Percentiles rank a stretch among this genome's conserved stretches.
phyloP scores from a whole-genome alignment of 2,113 vertebrate genomes.

The Menidia beryllina region DNA sequence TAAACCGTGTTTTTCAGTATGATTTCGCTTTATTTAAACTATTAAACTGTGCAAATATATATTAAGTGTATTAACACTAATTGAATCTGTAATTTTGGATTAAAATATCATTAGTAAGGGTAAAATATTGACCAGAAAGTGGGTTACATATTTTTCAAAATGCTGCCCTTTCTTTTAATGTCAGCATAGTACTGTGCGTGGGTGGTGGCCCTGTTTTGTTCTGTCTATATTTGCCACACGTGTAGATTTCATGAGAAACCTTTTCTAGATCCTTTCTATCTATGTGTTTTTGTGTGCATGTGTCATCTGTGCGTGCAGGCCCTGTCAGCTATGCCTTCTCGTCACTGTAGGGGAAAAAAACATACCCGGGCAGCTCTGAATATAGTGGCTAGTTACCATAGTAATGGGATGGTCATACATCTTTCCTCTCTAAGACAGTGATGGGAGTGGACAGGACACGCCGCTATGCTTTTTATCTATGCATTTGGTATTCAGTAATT shows the following conservation, averaged over 20 bases:
- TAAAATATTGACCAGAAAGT: conserved; percentile 18
- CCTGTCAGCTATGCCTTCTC: conserved; percentile 79
- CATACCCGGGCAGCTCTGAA: conserved; percentile 76
- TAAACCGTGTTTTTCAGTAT: conserved; percentile 1
- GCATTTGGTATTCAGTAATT: conserved; percentile 74
- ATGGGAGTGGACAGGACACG: conserved; percentile 78
- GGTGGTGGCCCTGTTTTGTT: conserved; percentile 24
- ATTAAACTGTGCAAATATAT: neutral
- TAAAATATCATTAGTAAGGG: too few relatives aligned
- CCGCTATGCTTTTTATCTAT: conserved; percentile 75
- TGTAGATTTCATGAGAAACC: conserved; percentile 49
- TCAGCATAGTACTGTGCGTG: conserved; percentile 33
- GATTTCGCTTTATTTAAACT: neutral
- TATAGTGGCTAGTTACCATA: conserved; percentile 83
- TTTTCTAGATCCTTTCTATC: conserved; percentile 43
- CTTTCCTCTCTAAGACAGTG: conserved; percentile 70
- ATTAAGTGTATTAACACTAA: too few relatives aligned
- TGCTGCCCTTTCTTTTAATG: conserved; percentile 22
- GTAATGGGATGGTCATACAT: conserved; percentile 79
- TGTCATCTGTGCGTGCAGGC: conserved; percentile 26
- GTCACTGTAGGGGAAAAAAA: conserved; percentile 74
- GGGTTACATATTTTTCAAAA: conserved; percentile 10
- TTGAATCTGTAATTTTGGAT: too few relatives aligned
- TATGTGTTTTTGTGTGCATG: conserved; percentile 34
- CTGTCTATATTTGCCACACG: conserved; percentile 51